Base-by-base conservation (phyloP, 2,888 invertebrate genomes). In the Yponomeuta evonymella region DNA sequence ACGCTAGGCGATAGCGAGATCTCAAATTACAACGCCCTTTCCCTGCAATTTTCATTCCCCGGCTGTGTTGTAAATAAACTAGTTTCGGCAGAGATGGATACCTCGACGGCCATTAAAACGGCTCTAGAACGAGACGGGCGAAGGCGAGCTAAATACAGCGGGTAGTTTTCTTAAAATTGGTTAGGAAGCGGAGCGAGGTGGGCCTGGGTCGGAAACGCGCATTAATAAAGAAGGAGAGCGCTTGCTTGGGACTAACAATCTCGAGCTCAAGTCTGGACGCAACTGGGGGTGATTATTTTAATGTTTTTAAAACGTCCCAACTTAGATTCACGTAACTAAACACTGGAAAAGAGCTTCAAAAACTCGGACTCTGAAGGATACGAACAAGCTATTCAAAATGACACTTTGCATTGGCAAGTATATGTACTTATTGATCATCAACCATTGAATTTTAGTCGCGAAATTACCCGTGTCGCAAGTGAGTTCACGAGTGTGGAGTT, bases 161-260 rank as follows among this genome's bases (percentile, higher is more conserved):
- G 43, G 51, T 58, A 81, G 86, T 84, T 85, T 86, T 84, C 85
- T 84, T 83, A 79, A 86, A 87, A 83, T 85, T 85, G 81, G 85
- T 85, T 86, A 64, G 65, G 65, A 70, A 70, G 65, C 70, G 64
- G 48, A 70, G 62, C 36, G 48, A 69, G 58, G 36, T 29, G 67
- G 67, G 67, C 43, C 29, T 62, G n/a, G 64, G 23, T 73, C 75
- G 74, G 75, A 76, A 78, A 75, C 75, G 79, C 82, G 82, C 80
- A 83, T 85, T 87, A 58, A 85, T 85, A 83, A 84, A 80, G 79
- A 82, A 58, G 15, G 77, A 77, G 77, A 77, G 77, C 74, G 76
- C 73, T 78, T 79, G 51, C 80, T 77, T 74, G 75, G 73, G 79
- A 80, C 80, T 75, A 73, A 79, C 79, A 84, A 85, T 84, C 82